A percentile compares a stretch with the other conserved stretches of the same genome.
Conservation (phyloP, 2,113 vertebrate genomes). For the Callospermophilus lateralis region DNA sequence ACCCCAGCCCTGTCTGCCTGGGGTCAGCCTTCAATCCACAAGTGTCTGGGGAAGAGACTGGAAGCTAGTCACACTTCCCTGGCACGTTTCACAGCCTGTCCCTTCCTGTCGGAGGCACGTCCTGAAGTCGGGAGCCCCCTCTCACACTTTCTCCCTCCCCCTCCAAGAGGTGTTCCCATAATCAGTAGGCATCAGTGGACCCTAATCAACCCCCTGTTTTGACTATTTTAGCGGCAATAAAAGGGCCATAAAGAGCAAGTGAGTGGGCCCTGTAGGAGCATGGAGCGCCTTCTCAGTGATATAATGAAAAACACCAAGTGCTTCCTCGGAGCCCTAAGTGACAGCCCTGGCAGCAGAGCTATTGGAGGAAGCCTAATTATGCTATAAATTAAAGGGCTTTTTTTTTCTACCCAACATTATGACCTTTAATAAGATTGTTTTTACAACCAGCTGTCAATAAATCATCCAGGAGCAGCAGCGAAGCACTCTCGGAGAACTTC, state of each 20-base stretch:
- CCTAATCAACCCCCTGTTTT: slow-evolving; percentile 83
- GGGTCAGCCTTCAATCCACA: slow-evolving; percentile 76
- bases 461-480: slow-evolving; percentile 89
- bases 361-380: slow-evolving; percentile 92
- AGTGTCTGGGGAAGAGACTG: slow-evolving; percentile 38
- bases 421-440: slow-evolving; percentile 94
- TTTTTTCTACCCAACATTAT: slow-evolving; percentile 88
- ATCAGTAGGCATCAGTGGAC: slow-evolving; percentile 67
- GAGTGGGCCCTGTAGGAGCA: slow-evolving; percentile 81
- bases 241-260: slow-evolving; percentile 86
- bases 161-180: slow-evolving; percentile 69
- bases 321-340: slow-evolving; percentile 86
- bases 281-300: slow-evolving; percentile 84
- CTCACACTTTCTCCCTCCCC: background rate
- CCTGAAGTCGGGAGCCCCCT: slow-evolving; percentile 45
- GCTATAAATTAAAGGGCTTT: slow-evolving; percentile 90
- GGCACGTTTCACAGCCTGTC: slow-evolving; percentile 46
- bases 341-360: slow-evolving; percentile 88
- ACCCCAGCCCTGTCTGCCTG: slow-evolving; percentile 40
- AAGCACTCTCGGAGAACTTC: slow-evolving; percentile 88
- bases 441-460: slow-evolving; percentile 93
- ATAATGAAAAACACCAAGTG: slow-evolving; percentile 90
- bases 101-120: slow-evolving; percentile 63
- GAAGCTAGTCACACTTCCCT: slow-evolving; percentile 58
- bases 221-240: slow-evolving; percentile 85